Evolutionary conservation across 2,888 invertebrate species (phyloP).

Genomic region (Orchesellides sinensis): DNA sequence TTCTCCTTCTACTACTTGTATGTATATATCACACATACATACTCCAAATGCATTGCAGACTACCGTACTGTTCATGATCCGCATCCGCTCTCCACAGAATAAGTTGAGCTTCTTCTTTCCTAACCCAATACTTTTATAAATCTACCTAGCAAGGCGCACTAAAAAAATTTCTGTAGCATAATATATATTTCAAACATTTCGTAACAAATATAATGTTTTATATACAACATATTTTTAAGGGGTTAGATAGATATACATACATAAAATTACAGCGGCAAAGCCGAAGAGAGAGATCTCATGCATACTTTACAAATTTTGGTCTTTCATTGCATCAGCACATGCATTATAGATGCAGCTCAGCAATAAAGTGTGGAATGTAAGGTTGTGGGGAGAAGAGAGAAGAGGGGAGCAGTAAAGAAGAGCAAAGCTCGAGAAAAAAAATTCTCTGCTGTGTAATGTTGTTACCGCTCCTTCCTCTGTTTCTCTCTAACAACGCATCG

Average conservation of each 20-base stretch:
- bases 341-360: constrained; percentile 32
- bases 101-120: constrained; percentile 14
- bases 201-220: not conserved
- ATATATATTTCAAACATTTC: too few relatives aligned
- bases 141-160: too few relatives aligned
- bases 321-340: constrained; percentile 34
- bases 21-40: not conserved
- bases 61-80: not conserved
- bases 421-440: not conserved
- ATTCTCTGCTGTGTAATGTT: not conserved
- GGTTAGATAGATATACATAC: not conserved
- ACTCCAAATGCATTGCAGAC: not conserved
- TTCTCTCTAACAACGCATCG: not conserved
- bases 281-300: constrained; percentile 4
- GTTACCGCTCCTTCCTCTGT: constrained; percentile 19
- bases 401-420: not conserved
- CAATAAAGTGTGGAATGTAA: constrained; percentile 3
- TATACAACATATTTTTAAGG: constrained; percentile 6
- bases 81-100: constrained; percentile 29
- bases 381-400: constrained; percentile 22
- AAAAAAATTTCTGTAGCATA: too few relatives aligned
- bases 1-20: not conserved
- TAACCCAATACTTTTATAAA: not conserved
- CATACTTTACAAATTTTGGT: constrained; percentile 8
- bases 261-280: too few relatives aligned